Conservation (phyloP, 1,140 invertebrate genomes). For the Trissolcus basalis region DNA sequence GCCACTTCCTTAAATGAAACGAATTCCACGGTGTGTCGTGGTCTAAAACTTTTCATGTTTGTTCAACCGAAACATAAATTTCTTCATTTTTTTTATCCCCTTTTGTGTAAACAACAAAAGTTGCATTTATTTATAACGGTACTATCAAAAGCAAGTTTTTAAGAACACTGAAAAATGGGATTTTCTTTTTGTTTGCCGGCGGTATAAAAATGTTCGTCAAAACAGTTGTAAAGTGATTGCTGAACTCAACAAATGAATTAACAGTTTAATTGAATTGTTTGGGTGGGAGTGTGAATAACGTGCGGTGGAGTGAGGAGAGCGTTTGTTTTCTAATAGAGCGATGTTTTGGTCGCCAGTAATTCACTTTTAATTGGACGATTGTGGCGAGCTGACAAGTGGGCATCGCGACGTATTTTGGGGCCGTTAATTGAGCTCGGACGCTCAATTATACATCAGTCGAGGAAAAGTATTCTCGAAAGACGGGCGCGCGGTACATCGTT, state of each 20-base stretch:
- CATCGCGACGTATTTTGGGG: slow-evolving; percentile 34
- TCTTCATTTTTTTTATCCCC: too few relatives aligned
- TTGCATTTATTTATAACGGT: background rate
- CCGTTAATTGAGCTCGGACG: slow-evolving; percentile 46
- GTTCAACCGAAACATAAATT: slow-evolving; percentile 29
- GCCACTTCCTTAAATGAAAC: slow-evolving; percentile 49
- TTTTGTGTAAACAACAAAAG: background rate
- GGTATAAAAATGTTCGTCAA: too few relatives aligned
- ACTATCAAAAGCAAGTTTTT: background rate
- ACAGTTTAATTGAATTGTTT: background rate
- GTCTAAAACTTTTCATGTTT: slow-evolving; percentile 23
- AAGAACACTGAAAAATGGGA: background rate
- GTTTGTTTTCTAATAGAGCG: slow-evolving; percentile 10
- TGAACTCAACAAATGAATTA: slow-evolving; percentile 11
- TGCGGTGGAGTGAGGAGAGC: background rate
- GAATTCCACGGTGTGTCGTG: slow-evolving; percentile 25
- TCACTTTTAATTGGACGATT: slow-evolving; percentile 60
- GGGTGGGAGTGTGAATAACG: background rate
- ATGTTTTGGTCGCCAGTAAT: slow-evolving; percentile 47
- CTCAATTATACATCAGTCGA: slow-evolving; percentile 43
- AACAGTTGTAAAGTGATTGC: too few relatives aligned
- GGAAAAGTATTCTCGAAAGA: slow-evolving; percentile 45
- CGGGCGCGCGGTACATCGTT: slow-evolving; percentile 45
- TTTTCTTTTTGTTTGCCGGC: too few relatives aligned
- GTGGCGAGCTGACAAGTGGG: slow-evolving; percentile 46